Evolutionary conservation across 2,113 vertebrate genomes (phyloP).

Genomic region (Nasalis larvatus): DNA sequence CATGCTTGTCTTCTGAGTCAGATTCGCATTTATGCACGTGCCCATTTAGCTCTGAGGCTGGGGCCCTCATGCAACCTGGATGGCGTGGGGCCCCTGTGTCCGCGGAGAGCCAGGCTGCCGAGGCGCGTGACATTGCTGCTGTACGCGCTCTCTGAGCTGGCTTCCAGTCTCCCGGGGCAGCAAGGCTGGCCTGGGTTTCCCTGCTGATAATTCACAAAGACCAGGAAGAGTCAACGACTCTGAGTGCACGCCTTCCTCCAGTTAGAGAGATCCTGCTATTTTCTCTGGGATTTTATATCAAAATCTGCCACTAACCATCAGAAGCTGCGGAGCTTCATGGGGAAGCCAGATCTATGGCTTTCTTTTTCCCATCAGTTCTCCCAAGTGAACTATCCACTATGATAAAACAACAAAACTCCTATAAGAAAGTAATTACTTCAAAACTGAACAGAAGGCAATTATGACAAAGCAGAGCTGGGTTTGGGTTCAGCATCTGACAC

Average conservation of each 20-base stretch:
- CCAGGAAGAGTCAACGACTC: accelerated
- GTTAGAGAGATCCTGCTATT: neutral
- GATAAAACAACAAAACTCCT: neutral
- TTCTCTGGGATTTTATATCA: neutral
- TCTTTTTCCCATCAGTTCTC: constrained; percentile 12
- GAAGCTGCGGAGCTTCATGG: neutral
- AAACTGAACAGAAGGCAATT: constrained; percentile 39
- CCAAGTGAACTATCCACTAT: neutral
- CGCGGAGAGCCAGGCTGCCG: accelerated
- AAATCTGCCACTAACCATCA: neutral
- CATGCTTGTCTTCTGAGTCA: accelerated
- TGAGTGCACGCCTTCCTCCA: neutral
- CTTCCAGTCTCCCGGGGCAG: accelerated
- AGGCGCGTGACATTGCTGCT: too few species aligned
- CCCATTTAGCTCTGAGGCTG: accelerated
- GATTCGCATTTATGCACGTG: accelerated
- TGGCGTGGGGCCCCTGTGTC: accelerated
- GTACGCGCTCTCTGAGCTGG: neutral
- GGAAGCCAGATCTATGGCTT: neutral
- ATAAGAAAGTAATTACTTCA: constrained; percentile 34
- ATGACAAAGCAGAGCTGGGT: neutral
- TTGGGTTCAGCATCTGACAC: constrained; percentile 11
- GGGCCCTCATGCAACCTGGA: neutral
- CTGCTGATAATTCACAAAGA: neutral
- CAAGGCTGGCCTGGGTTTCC: neutral